Conservation (phyloP, 2,797 vertebrate genomes). For the Sebastes paucispinis region DNA sequence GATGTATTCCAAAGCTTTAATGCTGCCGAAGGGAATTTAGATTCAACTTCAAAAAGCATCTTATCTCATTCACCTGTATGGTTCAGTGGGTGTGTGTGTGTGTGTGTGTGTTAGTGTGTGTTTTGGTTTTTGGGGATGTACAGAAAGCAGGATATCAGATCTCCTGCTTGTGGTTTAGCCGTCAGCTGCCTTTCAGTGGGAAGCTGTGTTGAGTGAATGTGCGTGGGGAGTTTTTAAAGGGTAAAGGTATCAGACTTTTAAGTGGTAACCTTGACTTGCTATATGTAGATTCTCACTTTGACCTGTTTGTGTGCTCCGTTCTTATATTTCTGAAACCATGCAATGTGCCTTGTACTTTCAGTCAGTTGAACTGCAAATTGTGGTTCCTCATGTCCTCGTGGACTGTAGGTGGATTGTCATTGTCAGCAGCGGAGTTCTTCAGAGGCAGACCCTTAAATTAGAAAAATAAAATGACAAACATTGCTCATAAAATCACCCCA, state of each 20-base stretch:
- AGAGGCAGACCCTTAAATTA: too few relatives aligned
- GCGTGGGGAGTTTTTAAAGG: constrained; percentile 30
- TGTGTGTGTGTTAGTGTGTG: not conserved
- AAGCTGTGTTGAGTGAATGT: constrained; percentile 23
- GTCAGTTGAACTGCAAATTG: not conserved
- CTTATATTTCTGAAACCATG: not conserved
- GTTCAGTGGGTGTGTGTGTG: not conserved
- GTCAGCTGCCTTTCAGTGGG: constrained; percentile 54
- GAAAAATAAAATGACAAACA: too few relatives aligned
- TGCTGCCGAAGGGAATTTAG: constrained; percentile 19
- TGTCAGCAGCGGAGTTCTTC: too few relatives aligned
- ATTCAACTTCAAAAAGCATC: constrained; percentile 36
- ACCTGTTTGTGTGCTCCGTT: not conserved
- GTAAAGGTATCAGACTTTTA: constrained; percentile 19
- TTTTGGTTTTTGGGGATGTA: constrained; percentile 10
- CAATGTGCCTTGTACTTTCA: not conserved
- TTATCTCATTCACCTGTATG: constrained; percentile 40
- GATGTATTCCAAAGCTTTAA: constrained; percentile 25
- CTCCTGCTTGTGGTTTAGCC: constrained; percentile 58
- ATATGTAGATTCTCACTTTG: constrained; percentile 17
- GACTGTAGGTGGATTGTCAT: not conserved
- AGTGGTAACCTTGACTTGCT: constrained; percentile 5
- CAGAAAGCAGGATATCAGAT: constrained; percentile 58
- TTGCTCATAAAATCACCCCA: too few relatives aligned
- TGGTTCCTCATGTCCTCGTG: not conserved